Evolutionary conservation across 2,797 vertebrate species (phyloP).

Genomic region (Platyrinchus mystaceus): DNA sequence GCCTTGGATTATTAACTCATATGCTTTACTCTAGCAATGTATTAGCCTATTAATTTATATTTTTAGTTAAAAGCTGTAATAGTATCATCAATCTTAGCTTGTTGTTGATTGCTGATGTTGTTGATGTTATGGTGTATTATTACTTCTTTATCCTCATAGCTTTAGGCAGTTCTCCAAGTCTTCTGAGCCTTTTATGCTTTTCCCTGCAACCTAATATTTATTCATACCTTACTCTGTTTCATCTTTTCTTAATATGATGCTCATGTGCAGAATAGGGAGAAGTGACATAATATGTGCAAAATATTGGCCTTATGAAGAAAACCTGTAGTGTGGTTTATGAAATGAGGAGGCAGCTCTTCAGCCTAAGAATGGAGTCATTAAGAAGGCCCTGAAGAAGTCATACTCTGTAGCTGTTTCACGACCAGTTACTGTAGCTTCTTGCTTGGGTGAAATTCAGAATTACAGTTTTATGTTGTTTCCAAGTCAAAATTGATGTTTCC

Average conservation of each 20-base stretch:
- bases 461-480: background rate
- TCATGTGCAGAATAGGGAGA: background rate
- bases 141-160: background rate
- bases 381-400: background rate
- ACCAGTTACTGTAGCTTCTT: background rate
- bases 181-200: background rate
- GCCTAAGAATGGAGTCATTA: background rate
- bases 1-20: background rate
- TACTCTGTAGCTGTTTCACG: background rate
- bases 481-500: background rate
- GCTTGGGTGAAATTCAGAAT: background rate
- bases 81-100: background rate
- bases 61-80: background rate
- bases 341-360: background rate
- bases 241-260: background rate
- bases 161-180: conserved; percentile 10
- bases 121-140: background rate
- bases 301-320: background rate
- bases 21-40: background rate
- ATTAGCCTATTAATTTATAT: background rate
- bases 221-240: conserved; percentile 29
- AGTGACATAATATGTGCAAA: background rate
- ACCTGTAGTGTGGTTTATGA: background rate
- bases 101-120: background rate
- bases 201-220: background rate